Evolutionary conservation across 2,888 invertebrate genomes (phyloP), one percentile per base, ranked within the genome.

Genomic region (Hydrotaea cyrtoneurina): DNA sequence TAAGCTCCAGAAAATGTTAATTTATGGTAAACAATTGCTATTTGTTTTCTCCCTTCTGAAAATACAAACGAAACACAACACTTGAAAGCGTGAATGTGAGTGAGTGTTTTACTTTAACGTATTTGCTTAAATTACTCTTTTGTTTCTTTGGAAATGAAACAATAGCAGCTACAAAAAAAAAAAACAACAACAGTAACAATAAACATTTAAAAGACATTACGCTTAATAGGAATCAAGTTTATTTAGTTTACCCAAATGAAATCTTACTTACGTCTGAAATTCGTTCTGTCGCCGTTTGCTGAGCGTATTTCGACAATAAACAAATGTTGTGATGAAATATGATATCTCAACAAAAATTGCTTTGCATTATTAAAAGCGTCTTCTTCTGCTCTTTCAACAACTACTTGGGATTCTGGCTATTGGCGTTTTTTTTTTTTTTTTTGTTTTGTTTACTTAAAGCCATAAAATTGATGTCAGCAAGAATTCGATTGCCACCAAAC

Each of bases 141-240:
- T 59, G 59, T 59, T 59, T 26, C 59, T 59, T 1, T 0, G 26
- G 59, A 23, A 59, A 59, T 13, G n/a, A 50, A 15, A 50, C 50
- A 50, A 50, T 13, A 50, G 50, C 31, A 4, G 31, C 59, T 26
- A 15, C 59, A 59, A 59, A 26, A 15, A 59, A 15, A 23, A 26
- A 15, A 5, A 21, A 62, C n/a, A 26, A 26, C 10, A 13, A 59
- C 15, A n/a, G 50, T n/a, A 13, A 39, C 39, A 13, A 39, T 13
- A 69, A 69, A 23, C 69, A 69, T 69, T 69, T 46, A 46, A 46
- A 69, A 69, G 19, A 39, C 69, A 69, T 69, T 69, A 43, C 69
- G 7, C 13, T 23, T 69, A 46, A 69, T 69, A 46, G 43, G 46
- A 43, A 43, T 43, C 69, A 69, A 69, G 43, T 66, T 66, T 39